Base-by-base conservation (phyloP, 2,113 vertebrate genomes). In the Colaptes auratus region DNA sequence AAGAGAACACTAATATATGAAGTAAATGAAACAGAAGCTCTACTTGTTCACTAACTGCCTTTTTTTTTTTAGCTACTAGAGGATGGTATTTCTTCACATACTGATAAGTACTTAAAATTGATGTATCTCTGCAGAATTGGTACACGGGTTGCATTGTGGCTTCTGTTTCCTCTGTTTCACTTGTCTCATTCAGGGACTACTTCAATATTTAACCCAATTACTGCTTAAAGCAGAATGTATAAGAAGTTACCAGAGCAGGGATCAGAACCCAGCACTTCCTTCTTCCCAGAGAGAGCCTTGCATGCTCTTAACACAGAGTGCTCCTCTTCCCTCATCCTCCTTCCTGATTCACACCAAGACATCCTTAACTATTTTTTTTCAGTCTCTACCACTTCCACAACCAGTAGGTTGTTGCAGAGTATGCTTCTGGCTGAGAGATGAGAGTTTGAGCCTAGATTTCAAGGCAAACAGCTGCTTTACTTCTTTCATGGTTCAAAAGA, bases 241-340 rank as follows among this genome's bases (percentile, higher is more conserved):
- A 75, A 87, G 46, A 10, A 33, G 31, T 64, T 12, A 5, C 28
- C 0, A 3, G 53, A 56, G 66, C 58, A 87, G 33, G 36, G 53
- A 42, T 82, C 61, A 59, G 70, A 63, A 46, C 7, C 30, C 65
- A 89, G 73, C n/a, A 35, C 46, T 48, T 69, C 52, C 27, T 56
- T 58, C 50, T 91, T 21, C 31, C 15, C 14, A 6, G n/a, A 50
- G 63, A 44, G 19, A 27, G 31, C 46, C 24, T 11, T 69, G 35
- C 0, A 0, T 82, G 39, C 63, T 74, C n/a, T 6, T 3, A 5
- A 5, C 3, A 7, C 2, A 4, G 25, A 58, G 27, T 0, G 0
- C 56, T 71, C 20, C 0, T 0, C 18, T 89, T 89, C 15, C 33
- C 66, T 55, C 60, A 86, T 93, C 30, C 13, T 70, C 31, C 24